These are phyloP conservation scores for Triplophysa rosa DNA, from an alignment of 2,113 vertebrate species.

Conservation along the genomic window DNA sequence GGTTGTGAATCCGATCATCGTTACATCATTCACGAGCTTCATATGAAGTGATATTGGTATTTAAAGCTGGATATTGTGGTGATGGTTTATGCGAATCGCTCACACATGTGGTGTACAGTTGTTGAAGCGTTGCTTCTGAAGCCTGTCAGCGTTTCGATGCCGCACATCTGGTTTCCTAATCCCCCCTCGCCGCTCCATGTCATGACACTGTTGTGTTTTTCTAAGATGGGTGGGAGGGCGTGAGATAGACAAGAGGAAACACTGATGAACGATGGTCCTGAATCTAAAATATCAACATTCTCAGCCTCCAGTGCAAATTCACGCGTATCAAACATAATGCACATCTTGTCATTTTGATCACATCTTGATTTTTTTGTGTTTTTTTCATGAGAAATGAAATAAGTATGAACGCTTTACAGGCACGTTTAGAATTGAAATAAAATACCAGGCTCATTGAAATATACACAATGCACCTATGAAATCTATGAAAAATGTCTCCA, in stretches of 20 bases:
- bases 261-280: conserved; percentile 76
- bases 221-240: conserved; percentile 59
- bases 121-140: conserved; percentile 72
- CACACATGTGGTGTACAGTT: conserved; percentile 68
- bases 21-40: too few relatives aligned
- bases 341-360: not conserved
- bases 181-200: conserved; percentile 61
- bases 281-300: conserved; percentile 71
- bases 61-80: not conserved
- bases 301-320: conserved; percentile 33
- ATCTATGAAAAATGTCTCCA: too few relatives aligned
- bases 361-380: too few relatives aligned
- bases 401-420: too few relatives aligned
- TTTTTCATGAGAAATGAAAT: too few relatives aligned
- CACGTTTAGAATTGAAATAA: too few relatives aligned
- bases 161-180: conserved; percentile 84
- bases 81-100: conserved; percentile 15
- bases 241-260: conserved; percentile 60
- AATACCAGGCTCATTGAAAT: too few relatives aligned
- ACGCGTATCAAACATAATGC: not conserved
- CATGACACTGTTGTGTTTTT: conserved; percentile 81
- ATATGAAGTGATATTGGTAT: too few relatives aligned
- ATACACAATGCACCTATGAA: too few relatives aligned
- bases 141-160: conserved; percentile 78
- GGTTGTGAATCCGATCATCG: too few relatives aligned